Evolutionary conservation across 2,888 invertebrate genomes (phyloP).

Genomic region (Trachelus tabidus): DNA sequence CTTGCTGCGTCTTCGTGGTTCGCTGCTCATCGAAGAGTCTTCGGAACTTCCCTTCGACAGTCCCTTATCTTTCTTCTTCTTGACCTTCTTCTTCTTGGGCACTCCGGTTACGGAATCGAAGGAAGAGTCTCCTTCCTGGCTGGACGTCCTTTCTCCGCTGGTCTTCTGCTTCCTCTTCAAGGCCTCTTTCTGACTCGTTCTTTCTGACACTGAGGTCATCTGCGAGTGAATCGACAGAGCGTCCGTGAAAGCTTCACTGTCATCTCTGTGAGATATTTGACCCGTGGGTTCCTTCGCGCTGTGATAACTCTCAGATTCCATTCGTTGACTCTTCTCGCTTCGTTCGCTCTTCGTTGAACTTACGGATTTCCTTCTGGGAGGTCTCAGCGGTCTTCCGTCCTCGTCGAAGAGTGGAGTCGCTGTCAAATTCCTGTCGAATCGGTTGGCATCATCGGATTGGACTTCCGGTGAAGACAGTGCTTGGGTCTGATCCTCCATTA

Average conservation of each 20-base stretch:
- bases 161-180: conserved; percentile 35
- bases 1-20: conserved; percentile 22
- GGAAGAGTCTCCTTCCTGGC: conserved; percentile 60
- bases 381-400: conserved; percentile 70
- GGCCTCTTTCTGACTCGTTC: conserved; percentile 56
- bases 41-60: conserved; percentile 41
- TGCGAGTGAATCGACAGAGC: conserved; percentile 53
- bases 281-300: conserved; percentile 54
- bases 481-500: conserved; percentile 79
- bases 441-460: conserved; percentile 31
- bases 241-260: conserved; percentile 60
- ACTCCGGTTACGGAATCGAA: conserved; percentile 48
- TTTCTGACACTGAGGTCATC: conserved; percentile 64
- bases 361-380: conserved; percentile 76
- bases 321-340: conserved; percentile 44
- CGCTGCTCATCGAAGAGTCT: conserved; percentile 39
- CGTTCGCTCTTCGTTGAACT: conserved; percentile 61
- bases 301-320: conserved; percentile 59
- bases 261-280: conserved; percentile 44
- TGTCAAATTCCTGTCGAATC: conserved; percentile 18
- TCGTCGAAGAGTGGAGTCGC: conserved; percentile 68
- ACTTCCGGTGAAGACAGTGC: conserved; percentile 67
- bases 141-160: conserved; percentile 67
- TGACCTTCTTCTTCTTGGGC: conserved; percentile 46
- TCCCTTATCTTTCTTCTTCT: conserved; percentile 43